Evolutionary conservation across 2,888 invertebrate genomes (phyloP).

Genomic region (Tuta absoluta): DNA sequence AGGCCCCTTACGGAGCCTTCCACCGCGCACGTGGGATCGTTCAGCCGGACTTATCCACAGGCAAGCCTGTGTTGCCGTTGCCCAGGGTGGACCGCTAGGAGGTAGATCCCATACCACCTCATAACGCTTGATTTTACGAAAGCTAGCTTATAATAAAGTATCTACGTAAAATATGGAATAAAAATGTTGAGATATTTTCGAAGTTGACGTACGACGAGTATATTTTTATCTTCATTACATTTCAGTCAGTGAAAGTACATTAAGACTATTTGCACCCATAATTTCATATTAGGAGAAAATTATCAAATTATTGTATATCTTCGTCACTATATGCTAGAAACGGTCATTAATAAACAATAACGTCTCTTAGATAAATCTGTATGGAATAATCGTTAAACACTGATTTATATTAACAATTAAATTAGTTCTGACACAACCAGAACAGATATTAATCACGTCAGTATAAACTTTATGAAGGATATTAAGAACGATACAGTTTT

Average conservation of each 20-base stretch:
- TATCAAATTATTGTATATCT: background rate
- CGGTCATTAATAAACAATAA: conserved; percentile 19
- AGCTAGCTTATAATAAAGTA: background rate
- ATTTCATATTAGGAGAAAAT: background rate
- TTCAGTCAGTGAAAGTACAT: too few species aligned
- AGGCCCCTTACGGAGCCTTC: too few species aligned
- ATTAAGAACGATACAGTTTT: background rate
- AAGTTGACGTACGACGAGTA: background rate
- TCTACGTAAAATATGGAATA: background rate
- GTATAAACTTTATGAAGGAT: conserved; percentile 17
- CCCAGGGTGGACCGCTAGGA: too few species aligned
- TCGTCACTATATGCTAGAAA: background rate
- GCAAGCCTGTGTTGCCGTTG: too few species aligned
- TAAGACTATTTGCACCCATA: background rate
- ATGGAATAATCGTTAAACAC: conserved; percentile 56
- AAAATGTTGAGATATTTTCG: background rate
- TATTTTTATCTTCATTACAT: background rate
- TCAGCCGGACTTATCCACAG: too few species aligned
- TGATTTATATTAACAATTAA: conserved; percentile 66
- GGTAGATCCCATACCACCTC: too few species aligned
- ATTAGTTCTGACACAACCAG: conserved; percentile 61
- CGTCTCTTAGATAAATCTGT: conserved; percentile 55
- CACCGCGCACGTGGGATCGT: too few species aligned
- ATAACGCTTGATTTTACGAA: conserved; percentile 6
- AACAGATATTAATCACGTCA: conserved; percentile 58